A percentile compares a stretch with the other conserved stretches of the same genome.
These are phyloP conservation scores for Taurulus bubalis DNA, from an alignment of 2,113 vertebrate genomes.

Conservation along the genomic window DNA sequence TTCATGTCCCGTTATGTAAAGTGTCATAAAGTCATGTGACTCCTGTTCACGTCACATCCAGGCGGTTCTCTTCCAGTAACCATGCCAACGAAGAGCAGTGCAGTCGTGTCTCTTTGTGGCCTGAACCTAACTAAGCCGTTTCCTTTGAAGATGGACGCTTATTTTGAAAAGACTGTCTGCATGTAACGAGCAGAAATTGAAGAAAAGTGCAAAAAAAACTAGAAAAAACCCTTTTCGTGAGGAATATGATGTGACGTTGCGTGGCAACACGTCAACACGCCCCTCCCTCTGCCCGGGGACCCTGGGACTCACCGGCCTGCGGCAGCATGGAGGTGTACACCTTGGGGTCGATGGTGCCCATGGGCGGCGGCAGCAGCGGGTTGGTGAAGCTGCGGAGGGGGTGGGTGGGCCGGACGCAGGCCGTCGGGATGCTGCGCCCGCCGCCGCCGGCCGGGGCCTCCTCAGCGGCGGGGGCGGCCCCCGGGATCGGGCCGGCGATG, in stretches of 20 bases:
- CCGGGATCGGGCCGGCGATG: slow-evolving; percentile 55
- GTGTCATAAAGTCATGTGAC: not conserved
- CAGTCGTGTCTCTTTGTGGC: not conserved
- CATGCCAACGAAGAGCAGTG: too few relatives aligned
- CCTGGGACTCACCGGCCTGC: slow-evolving; percentile 68
- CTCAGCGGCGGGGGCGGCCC: slow-evolving; percentile 41
- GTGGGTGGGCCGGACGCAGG: slow-evolving; percentile 92
- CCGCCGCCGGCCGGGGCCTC: slow-evolving; percentile 70
- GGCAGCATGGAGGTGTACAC: slow-evolving; percentile 83
- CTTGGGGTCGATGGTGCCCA: slow-evolving; percentile 93
- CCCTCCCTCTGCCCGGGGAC: too few relatives aligned
- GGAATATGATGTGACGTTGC: too few relatives aligned
- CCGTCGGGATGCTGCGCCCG: slow-evolving; percentile 91
- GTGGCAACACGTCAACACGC: too few relatives aligned
- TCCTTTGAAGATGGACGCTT: too few relatives aligned
- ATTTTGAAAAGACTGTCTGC: too few relatives aligned
- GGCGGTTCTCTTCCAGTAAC: too few relatives aligned
- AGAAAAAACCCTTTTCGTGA: too few relatives aligned
- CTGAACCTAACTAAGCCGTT: not conserved
- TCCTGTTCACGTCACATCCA: not conserved
- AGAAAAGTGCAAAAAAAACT: not conserved
- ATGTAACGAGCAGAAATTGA: not conserved
- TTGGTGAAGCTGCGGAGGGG: slow-evolving; percentile 95
- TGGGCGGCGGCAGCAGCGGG: slow-evolving; percentile 90
- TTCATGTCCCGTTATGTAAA: not conserved